Evolutionary conservation across 2,113 vertebrate genomes (phyloP).

Genomic region (Pteronura brasiliensis): DNA sequence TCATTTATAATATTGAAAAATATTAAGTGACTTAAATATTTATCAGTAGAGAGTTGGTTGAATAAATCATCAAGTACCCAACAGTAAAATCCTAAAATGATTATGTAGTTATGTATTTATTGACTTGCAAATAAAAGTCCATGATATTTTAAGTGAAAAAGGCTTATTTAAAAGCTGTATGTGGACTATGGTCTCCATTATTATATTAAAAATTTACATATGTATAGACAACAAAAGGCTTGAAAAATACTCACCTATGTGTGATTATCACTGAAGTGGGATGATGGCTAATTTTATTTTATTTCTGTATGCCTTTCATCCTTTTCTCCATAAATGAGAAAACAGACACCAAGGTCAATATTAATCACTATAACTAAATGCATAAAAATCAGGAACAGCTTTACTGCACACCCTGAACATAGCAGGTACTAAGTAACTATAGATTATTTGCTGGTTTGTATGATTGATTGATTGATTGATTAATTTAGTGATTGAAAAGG

Average conservation of each 20-base stretch:
- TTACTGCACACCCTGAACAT: neutral
- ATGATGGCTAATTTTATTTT: constrained; percentile 19
- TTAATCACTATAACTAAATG: constrained; percentile 41
- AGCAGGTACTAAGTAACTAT: neutral
- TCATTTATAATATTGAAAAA: neutral
- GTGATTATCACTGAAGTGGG: neutral
- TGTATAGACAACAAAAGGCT: neutral
- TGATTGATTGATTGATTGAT: neutral
- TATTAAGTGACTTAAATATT: neutral
- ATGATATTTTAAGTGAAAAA: constrained; percentile 8
- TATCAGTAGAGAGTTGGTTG: neutral
- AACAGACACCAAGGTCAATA: neutral
- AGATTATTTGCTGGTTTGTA: neutral
- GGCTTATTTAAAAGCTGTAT: neutral
- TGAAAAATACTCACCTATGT: neutral
- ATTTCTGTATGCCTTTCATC: neutral
- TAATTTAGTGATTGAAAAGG: neutral
- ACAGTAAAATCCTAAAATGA: constrained; percentile 45
- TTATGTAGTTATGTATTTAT: neutral
- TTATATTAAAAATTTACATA: constrained; percentile 13
- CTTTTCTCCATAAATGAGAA: neutral
- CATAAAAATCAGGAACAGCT: neutral
- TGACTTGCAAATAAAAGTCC: neutral
- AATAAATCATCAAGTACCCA: constrained; percentile 36
- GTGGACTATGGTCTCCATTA: neutral